These are phyloP conservation scores for Smutsia temminckii DNA, from an alignment of 2,797 vertebrate species.

Conservation along the genomic window DNA sequence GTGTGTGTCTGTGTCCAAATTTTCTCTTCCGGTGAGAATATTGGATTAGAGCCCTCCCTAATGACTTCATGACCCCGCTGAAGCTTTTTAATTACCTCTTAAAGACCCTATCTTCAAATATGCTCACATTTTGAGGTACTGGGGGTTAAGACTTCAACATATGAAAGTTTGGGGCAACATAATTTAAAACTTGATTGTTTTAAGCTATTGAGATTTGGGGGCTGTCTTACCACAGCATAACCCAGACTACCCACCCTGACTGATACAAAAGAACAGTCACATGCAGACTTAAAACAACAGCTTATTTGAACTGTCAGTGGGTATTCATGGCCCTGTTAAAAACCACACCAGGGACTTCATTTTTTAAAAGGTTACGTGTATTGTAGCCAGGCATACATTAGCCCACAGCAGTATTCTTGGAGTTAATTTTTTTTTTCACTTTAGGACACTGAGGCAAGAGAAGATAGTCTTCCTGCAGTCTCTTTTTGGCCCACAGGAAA, in stretches of 20 bases:
- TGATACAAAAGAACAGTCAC: not conserved
- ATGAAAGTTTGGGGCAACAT: not conserved
- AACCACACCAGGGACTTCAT: not conserved
- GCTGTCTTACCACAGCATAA: not conserved
- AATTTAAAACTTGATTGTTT: not conserved
- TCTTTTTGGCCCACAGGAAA: not conserved
- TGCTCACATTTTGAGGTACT: not conserved
- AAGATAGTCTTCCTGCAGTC: not conserved
- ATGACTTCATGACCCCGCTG: not conserved
- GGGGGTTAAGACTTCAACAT: not conserved
- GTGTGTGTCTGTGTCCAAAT: not conserved
- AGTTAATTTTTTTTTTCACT: not conserved
- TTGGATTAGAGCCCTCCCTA: not conserved
- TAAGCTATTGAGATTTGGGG: not conserved
- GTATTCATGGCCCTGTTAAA: conserved; percentile 1
- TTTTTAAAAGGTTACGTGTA: not conserved
- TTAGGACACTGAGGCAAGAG: conserved; percentile 5
- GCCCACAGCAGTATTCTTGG: not conserved
- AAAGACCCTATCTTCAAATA: not conserved
- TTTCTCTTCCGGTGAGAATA: not conserved
- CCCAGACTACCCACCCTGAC: not conserved
- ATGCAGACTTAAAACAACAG: not conserved
- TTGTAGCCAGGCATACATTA: conserved; percentile 20
- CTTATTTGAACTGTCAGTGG: not conserved
- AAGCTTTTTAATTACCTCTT: not conserved